Percentiles rank a stretch among this genome's conserved stretches.
phyloP scores from a whole-genome alignment of 2,113 vertebrate species.

The Arothron firmamentum region DNA sequence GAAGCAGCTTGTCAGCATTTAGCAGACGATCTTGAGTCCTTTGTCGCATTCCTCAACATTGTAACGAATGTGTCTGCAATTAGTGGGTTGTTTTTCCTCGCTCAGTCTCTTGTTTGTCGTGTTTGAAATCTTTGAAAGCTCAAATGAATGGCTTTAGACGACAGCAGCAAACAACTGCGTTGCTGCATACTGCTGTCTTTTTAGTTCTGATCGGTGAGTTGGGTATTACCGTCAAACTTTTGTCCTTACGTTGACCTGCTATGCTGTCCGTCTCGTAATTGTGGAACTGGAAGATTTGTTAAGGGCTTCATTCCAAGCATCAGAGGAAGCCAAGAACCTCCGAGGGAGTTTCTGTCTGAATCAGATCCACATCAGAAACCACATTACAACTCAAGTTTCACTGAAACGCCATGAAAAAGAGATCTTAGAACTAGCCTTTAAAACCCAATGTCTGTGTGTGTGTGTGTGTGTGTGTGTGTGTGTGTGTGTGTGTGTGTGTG shows the following conservation, averaged over 20 bases:
- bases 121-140: conserved; percentile 28
- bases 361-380: conserved; percentile 66
- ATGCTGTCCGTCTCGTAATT: conserved; percentile 61
- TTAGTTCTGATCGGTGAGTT: conserved; percentile 27
- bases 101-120: conserved; percentile 13
- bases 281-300: conserved; percentile 44
- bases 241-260: conserved; percentile 67
- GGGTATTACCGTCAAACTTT: conserved; percentile 31
- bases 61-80: conserved; percentile 8
- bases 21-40: conserved; percentile 4
- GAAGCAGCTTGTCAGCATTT: conserved; percentile 16
- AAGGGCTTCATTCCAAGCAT: conserved; percentile 49
- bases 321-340: conserved; percentile 65
- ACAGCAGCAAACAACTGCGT: conserved; percentile 4
- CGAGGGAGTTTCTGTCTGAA: conserved; percentile 67
- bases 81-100: conserved; percentile 4
- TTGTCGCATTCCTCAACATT: conserved; percentile 9
- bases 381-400: conserved; percentile 69
- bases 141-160: conserved; percentile 15
- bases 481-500: too few relatives aligned
- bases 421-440: conserved; percentile 59
- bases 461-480: too few relatives aligned
- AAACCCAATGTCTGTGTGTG: conserved; percentile 12
- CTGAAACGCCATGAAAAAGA: conserved; percentile 49
- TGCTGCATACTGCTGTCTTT: conserved; percentile 14